Evolutionary conservation across 2,888 invertebrate species (phyloP).

Genomic region (Lasioglossum figueresi): DNA sequence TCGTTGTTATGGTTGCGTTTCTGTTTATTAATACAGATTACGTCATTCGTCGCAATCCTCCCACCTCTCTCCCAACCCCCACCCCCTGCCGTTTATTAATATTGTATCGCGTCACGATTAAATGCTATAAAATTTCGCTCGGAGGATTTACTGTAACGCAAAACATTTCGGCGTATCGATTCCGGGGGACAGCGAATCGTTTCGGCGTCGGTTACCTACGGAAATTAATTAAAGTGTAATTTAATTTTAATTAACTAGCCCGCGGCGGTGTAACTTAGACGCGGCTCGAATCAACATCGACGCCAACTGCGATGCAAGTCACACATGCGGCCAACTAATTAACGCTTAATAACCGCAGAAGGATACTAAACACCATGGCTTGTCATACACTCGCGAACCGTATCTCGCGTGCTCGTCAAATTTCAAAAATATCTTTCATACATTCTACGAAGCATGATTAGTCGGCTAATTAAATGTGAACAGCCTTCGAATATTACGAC

Average conservation of each 20-base stretch:
- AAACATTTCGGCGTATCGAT: neutral
- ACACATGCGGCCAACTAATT: neutral
- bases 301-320: neutral
- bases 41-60: neutral
- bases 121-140: neutral
- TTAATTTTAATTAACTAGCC: conserved; percentile 51
- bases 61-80: neutral
- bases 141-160: neutral
- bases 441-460: neutral
- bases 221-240: conserved; percentile 47
- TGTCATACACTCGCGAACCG: neutral
- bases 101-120: conserved; percentile 1
- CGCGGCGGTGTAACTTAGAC: neutral
- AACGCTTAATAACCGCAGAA: neutral
- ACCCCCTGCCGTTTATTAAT: neutral
- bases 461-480: neutral
- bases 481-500: neutral
- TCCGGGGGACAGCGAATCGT: neutral
- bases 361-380: neutral
- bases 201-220: neutral
- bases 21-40: conserved; percentile 12
- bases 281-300: neutral
- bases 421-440: neutral
- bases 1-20: conserved; percentile 1
- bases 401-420: neutral